Evolutionary conservation across 2,797 vertebrate genomes (phyloP), one percentile per base, ranked within the genome.

Genomic region (Urosaurus nigricauda): DNA sequence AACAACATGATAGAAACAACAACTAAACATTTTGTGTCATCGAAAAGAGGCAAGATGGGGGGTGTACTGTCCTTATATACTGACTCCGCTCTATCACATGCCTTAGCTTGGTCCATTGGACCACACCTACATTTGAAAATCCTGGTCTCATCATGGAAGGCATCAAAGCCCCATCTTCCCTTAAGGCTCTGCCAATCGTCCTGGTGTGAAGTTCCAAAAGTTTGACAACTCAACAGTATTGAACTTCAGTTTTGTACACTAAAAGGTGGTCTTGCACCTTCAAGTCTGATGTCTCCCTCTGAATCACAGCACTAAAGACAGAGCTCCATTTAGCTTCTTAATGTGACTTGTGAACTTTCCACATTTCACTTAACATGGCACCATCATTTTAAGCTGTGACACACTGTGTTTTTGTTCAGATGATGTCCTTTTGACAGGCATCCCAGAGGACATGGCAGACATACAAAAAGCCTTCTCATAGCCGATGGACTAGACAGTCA

Each of bases 361-460:
- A 51, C 24, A 74, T 43, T 73, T 84, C 35, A 32, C 74, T 79
- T 65, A 78, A 51, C 71, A 37, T 51, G 53, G 53, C 53, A 77
- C 40, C 85, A 79, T 87, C 75, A 71, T 79, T 79, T 90, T 90
- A 90, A 84, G 68, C 73, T 71, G 71, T 90, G 85, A 90, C 37
- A 89, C 35, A 87, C 6, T 87, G 74, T 84, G 53, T 63, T 84
- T 83, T 87, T 83, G 73, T 60, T 90, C 51, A 14, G 63, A 83
- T 83, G 51, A 37, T 70, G 35, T 87, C 32, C 60, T 90, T 87
- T 71, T 84, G 89, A 87, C 73, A 90, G 74, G 53, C 85, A 63
- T 87, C 89, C 85, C 81, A 71, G 65, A 79, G 85, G 80, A 87
- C 87, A 87, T 63, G 89, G 73, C 80, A 90, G 85, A 51, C 80